These are phyloP conservation scores for Idaea straminata DNA, from an alignment of 2,888 invertebrate genomes.

Conservation along the genomic window DNA sequence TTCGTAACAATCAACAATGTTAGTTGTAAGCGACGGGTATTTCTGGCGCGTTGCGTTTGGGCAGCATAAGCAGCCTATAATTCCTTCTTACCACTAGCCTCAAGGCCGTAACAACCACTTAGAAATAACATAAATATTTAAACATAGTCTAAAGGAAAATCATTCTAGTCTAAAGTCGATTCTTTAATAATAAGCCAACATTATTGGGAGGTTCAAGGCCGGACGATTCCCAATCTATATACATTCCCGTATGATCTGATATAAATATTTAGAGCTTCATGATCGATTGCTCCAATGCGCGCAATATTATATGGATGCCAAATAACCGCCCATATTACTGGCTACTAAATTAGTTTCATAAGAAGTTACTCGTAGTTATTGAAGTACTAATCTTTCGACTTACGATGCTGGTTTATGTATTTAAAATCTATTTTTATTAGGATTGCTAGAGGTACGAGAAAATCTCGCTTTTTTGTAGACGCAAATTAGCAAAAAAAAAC, in stretches of 20 bases:
- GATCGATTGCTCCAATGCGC: slow-evolving; percentile 16
- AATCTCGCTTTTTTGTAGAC: too few species aligned
- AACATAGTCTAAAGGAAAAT: slow-evolving; percentile 12
- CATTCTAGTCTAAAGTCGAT: slow-evolving; percentile 15
- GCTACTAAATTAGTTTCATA: slow-evolving; percentile 10
- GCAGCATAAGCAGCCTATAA: too few species aligned
- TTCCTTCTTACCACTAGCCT: background rate
- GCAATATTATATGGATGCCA: slow-evolving; percentile 24
- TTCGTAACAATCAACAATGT: too few species aligned
- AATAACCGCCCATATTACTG: slow-evolving; percentile 18
- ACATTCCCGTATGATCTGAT: slow-evolving; percentile 33
- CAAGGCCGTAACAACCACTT: background rate
- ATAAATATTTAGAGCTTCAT: slow-evolving; percentile 26
- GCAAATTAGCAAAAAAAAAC: too few species aligned
- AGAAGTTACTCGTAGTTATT: slow-evolving; percentile 17
- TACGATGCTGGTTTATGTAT: background rate
- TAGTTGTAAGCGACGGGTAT: too few species aligned
- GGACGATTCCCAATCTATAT: slow-evolving; percentile 33
- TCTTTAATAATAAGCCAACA: slow-evolving; percentile 8
- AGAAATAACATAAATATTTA: background rate
- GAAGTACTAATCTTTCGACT: slow-evolving; percentile 8
- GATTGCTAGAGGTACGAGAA: too few species aligned
- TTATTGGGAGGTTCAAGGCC: slow-evolving; percentile 47
- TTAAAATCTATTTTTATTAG: background rate
- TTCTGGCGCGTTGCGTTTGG: too few species aligned